Base-by-base conservation (phyloP, 2,888 invertebrate genomes). In the Laspeyria flexula region DNA sequence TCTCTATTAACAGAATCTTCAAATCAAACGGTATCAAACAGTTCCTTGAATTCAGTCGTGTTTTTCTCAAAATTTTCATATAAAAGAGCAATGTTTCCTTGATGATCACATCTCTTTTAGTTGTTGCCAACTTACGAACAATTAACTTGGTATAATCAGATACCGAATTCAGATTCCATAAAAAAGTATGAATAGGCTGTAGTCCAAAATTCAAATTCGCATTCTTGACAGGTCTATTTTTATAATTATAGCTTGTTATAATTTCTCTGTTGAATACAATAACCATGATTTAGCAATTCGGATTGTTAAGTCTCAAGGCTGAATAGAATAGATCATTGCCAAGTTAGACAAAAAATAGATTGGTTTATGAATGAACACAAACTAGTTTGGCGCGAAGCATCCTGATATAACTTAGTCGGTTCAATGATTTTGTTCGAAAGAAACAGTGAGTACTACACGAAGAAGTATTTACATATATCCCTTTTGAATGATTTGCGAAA, bases 311-410 rank as follows among this genome's bases (percentile, higher is more conserved):
- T 45, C 52, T 64, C 67, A 62, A 71, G 71, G 71, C 55, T 61
- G 60, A 47, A 43, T 33, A 49, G 43, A 35, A 30, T 40, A 51
- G 58, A 65, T 46, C 62, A 52, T 67, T 46, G 63, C 59, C 60
- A 54, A 48, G 60, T 61, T 61, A 53, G 54, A 61, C 39, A 73
- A 75, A 74, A 75, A 73, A 52, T 43, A 42, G 42, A 53, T 73
- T 71, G 46, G 56, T 69, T 68, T 67, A 75, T 75, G 77, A 77
- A 77, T 77, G 75, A 66, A 59, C 57, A 48, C 34, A 65, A 75
- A 78, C 77, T 63, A 68, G 78, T 71, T 71, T 59, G 46, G 43
- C 48, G 43, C 61, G 46, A 51, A 55, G 48, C 45, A 57, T 66
- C 55, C 56, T 57, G 56, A 55, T 61, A 59, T 59, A 52, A 56